These are phyloP conservation scores for Pantala flavescens DNA, from an alignment of 1,140 invertebrate species.

Conservation along the genomic window DNA sequence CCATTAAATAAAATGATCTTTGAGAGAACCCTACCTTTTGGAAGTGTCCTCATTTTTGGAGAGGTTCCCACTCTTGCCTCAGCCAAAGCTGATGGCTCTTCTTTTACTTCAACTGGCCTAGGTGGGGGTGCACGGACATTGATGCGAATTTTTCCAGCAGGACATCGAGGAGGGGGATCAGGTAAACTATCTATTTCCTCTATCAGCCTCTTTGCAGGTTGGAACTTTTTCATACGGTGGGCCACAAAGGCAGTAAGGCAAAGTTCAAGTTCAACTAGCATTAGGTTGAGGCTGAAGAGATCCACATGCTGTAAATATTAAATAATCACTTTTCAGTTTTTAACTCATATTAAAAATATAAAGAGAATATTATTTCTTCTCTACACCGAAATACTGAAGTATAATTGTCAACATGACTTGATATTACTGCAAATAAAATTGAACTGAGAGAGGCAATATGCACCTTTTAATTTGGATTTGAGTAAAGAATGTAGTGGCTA, in stretches of 20 bases:
- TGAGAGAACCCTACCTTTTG: too few species aligned
- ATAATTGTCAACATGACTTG: too few species aligned
- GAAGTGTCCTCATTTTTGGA: neutral
- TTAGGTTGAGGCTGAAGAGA: slow-evolving; percentile 56
- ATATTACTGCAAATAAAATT: too few species aligned
- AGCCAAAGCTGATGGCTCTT: neutral
- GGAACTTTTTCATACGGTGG: slow-evolving; percentile 62
- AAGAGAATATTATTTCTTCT: neutral
- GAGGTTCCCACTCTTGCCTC: neutral
- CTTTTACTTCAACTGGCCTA: neutral
- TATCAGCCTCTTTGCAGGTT: slow-evolving; percentile 60
- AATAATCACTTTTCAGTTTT: too few species aligned
- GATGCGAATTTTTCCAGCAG: slow-evolving; percentile 50
- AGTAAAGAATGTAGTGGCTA: too few species aligned
- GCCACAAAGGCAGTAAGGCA: slow-evolving; percentile 70
- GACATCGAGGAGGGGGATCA: slow-evolving; percentile 49
- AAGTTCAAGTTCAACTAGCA: slow-evolving; percentile 57
- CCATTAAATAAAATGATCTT: too few species aligned
- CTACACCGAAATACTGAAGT: neutral
- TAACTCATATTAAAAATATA: slow-evolving; percentile 15
- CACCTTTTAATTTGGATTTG: too few species aligned
- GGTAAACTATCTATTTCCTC: slow-evolving; percentile 59
- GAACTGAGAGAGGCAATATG: too few species aligned
- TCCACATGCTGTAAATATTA: slow-evolving; percentile 52
- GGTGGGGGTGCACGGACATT: slow-evolving; percentile 33